Evolutionary conservation across 2,113 vertebrate species (phyloP), one percentile per base, ranked within the genome.

Genomic region (Deroptyus accipitrinus): DNA sequence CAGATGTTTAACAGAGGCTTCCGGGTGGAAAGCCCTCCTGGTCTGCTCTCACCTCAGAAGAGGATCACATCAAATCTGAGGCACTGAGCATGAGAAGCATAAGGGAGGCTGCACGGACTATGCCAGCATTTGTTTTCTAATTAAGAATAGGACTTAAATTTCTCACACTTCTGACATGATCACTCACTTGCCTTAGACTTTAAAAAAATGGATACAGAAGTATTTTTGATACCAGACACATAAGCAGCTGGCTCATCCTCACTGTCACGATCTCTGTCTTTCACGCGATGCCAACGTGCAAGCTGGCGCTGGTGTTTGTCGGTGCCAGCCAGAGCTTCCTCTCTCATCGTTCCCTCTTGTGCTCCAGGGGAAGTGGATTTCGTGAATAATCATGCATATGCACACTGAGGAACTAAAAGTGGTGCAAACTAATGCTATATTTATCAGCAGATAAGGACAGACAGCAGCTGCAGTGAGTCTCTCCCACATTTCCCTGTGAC

Each of bases 1-100:
- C 33, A 55, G 49, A 14, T 15, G 52, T 31, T 30, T 19, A 49
- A 30, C 24, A 57, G 31, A 41, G 19, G 63, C 8, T 66, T 39
- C 28, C 33, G 42, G 37, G 10, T 13, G 31, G 63, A 37, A 74
- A 76, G 42, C 24, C 30, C 72, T 66, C 27, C 62, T 19, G 76
- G 80, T 80, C 61, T 37, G 49, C 61, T 63, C 62, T 46, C 64
- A 14, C 27, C 33, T 39, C 33, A 28, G 30, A 31, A 41, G 0
- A 0, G 52, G 23, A 7, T 15, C 31, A 14, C 12, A 1, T 1
- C 2, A 3, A 8, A 64, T 4, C 33, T 2, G 1, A 25, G 46
- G 63, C 17, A 6, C 18, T 1, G 13, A 27, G 66, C 27, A 22
- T 1, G 2, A 52, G 46, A 30, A 25, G 24, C 0, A 4, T 37